phyloP scores from a whole-genome alignment of 2,113 vertebrate species.

The Dicrurus megarhynchus region DNA sequence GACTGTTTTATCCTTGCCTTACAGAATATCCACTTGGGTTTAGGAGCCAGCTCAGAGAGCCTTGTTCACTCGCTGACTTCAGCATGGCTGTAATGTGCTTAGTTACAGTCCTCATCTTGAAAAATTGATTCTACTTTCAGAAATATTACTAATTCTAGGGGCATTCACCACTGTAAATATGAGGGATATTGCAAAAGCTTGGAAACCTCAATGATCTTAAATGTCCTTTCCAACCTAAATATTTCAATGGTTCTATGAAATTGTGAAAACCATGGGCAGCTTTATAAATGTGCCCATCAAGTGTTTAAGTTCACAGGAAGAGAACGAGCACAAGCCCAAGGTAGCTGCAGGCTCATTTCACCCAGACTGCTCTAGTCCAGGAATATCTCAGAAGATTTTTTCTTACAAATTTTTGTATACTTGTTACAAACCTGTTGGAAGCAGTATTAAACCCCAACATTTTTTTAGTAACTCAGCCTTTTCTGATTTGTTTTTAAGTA shows the following conservation, averaged over 20 bases:
- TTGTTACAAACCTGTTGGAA: neutral
- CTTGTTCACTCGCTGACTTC: conserved; percentile 35
- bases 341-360: neutral
- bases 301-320: neutral
- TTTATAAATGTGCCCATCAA: neutral
- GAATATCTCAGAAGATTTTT: neutral
- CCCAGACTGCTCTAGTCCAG: neutral
- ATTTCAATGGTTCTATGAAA: neutral
- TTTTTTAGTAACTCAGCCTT: neutral
- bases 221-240: neutral
- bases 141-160: conserved; percentile 27
- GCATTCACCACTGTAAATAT: neutral
- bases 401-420: neutral
- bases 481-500: neutral
- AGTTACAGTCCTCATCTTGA: conserved; percentile 43
- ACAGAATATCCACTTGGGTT: conserved; percentile 39
- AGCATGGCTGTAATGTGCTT: conserved; percentile 38
- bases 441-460: neutral
- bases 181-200: neutral
- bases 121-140: conserved; percentile 43
- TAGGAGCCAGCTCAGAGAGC: conserved; percentile 18
- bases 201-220: neutral
- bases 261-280: neutral
- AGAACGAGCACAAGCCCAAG: neutral
- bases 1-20: conserved; percentile 14